These are phyloP conservation scores for Acholoe squamosa DNA, from an alignment of 2,888 invertebrate species.

Conservation along the genomic window DNA sequence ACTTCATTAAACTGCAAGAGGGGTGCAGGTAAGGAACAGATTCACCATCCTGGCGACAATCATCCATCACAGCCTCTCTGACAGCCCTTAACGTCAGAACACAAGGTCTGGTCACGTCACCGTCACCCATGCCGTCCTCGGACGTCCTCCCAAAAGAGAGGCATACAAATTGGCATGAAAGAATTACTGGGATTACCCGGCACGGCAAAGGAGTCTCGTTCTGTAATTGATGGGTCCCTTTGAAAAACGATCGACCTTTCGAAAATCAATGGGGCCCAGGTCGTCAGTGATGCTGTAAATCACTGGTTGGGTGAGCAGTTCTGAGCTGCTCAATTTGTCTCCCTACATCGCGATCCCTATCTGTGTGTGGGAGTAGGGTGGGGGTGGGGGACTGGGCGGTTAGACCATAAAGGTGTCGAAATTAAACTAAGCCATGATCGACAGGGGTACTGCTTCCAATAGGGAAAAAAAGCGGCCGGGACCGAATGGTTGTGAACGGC, in stretches of 20 bases:
- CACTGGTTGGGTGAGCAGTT: not conserved
- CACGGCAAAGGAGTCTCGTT: not conserved
- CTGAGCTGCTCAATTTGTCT: conserved; percentile 36
- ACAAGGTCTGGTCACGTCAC: not conserved
- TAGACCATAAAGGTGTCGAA: not conserved
- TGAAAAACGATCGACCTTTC: conserved; percentile 27
- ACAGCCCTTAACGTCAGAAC: not conserved
- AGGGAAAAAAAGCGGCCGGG: not conserved
- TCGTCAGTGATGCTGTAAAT: conserved; percentile 40
- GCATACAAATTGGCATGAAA: not conserved
- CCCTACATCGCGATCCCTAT: conserved; percentile 9
- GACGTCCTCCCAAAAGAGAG: not conserved
- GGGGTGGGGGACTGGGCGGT: not conserved
- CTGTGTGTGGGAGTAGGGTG: conserved; percentile 4
- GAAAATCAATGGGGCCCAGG: conserved; percentile 7
- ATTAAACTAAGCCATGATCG: not conserved
- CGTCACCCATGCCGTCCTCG: not conserved
- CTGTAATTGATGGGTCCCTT: conserved; percentile 5
- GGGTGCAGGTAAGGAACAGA: not conserved
- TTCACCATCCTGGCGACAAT: not conserved
- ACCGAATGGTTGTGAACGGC: not conserved
- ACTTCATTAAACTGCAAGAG: not conserved
- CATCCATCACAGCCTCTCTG: not conserved
- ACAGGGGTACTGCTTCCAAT: not conserved
- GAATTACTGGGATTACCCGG: conserved; percentile 18